Evolutionary conservation across 2,113 vertebrate species (phyloP).

Genomic region (Coptodon rendalli): DNA sequence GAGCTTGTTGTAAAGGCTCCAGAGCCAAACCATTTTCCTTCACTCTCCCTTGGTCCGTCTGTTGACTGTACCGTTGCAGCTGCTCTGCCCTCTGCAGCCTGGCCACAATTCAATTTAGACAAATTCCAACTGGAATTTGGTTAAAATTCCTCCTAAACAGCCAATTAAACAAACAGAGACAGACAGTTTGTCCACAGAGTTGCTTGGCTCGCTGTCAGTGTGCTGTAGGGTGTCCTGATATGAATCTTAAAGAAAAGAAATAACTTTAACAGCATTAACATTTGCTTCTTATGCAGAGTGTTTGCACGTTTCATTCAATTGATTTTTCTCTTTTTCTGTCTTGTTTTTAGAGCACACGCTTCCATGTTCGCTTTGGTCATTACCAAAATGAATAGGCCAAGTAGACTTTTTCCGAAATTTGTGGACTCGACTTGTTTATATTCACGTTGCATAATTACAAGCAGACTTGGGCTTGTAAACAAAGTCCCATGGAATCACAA

Average conservation of each 20-base stretch:
- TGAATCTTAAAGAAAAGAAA: background rate
- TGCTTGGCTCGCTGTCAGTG: background rate
- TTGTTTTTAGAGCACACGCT: background rate
- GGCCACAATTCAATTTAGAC: constrained; percentile 46
- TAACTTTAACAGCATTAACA: background rate
- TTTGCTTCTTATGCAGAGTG: background rate
- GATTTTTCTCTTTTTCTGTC: background rate
- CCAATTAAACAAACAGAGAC: constrained; percentile 38
- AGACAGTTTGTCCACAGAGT: constrained; percentile 23
- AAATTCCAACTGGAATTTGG: constrained; percentile 47
- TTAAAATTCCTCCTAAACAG: constrained; percentile 53
- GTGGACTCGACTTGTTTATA: background rate
- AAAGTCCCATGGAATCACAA: background rate
- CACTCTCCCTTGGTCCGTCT: background rate
- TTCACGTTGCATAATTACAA: background rate
- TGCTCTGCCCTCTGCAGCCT: constrained; percentile 21
- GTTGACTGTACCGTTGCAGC: background rate
- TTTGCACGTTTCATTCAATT: background rate
- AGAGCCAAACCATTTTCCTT: constrained; percentile 30
- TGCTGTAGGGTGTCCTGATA: background rate
- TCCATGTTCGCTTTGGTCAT: background rate
- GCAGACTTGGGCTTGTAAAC: background rate
- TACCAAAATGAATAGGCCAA: background rate
- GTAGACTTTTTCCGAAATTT: background rate
- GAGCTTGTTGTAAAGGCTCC: constrained; percentile 51